Evolutionary conservation across 2,888 invertebrate genomes (phyloP), one percentile per base, ranked within the genome.

Genomic region (Harmothoe impar): DNA sequence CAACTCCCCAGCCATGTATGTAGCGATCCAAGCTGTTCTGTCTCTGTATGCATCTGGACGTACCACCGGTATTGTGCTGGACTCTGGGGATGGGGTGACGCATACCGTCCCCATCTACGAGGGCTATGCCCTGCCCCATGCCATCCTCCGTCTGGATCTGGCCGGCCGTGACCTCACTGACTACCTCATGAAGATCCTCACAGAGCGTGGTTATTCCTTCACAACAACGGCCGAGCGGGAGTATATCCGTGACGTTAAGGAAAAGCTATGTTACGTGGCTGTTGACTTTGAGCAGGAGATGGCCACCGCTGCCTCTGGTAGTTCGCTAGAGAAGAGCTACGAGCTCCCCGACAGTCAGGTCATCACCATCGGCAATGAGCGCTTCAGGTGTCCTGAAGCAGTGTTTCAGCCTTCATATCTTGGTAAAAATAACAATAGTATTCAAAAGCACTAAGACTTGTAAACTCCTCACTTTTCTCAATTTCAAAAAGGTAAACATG

Each of bases 91-190:
- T 72, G 94, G 94, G 17, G 94, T 93, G 3, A 51, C 91, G 12
- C 94, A 90, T 78, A 33, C 56, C n/a, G 90, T 91, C 23, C 90
- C 91, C n/a, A 94, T 85, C 62, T n/a, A 62, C 25, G 62, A 90
- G 94, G 93, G 93, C 84, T 92, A 93, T 89, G 92, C 91, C 52
- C 85, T 93, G 68, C 92, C 93, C 84, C 92, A 92, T 68, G 72
- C 89, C 23, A 52, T 89, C 0, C 54, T 89, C 56, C 98, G 98
- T 97, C 97, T 98, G 97, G 98, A 98, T 97, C 97, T 98, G 97
- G 98, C 98, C 95, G 98, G 98, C 96, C 98, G 98, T 95, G 98
- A 98, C 97, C 97, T 98, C 96, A 98, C 98, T 96, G 98, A 98
- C 97, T 98, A 98, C 97, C 97, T 98, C 96, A 98, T 98, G 98